Base-by-base conservation (phyloP, 2,797 vertebrate species). In the Eutrigla gurnardus region DNA sequence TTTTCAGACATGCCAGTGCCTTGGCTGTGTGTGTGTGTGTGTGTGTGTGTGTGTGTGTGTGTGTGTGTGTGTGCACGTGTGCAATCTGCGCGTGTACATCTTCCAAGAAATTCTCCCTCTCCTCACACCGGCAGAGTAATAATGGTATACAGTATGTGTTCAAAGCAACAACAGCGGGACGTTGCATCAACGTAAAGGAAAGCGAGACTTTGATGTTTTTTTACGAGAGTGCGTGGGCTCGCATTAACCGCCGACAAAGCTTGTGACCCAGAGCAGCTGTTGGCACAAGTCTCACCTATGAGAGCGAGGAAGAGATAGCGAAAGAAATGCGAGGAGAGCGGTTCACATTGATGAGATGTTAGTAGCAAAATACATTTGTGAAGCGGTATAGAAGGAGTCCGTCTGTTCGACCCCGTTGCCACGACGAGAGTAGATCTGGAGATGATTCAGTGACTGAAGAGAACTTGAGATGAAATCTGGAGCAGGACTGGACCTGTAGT, bases 211-310 rank as follows among this genome's bases (percentile, higher is more conserved):
- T 90, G 82, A 89, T 90, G 83, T 88, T 85, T 25, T 25, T 25
- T 25, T 73, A 77, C 67, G 43, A 63, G 73, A 55, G 75, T 59
- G 75, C 12, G 61, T n/a, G 50, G 47, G 62, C 75, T 84, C 64
- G 86, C 84, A 82, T 85, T 89, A 86, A 89, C 82, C 84, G 73
- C 74, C 85, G 78, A 87, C 68, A 63, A 71, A 84, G 65, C 80
- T 86, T 85, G 88, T 87, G 81, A 87, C 78, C 70, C 39, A 7
- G 39, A 73, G 82, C 91, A 90, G 89, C 90, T 91, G 91, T 73
- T 58, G 63, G 62, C 65, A 76, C 53, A 85, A 72, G 57, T 80
- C 70, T 80, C 83, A 86, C 86, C 86, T 90, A 61, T 35, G 33
- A 70, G n/a, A 74, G 54, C 49, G 40, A 4, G 40, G 61, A 83